A percentile compares a stretch with the other conserved stretches of the same genome.
phyloP scores from a whole-genome alignment of 2,888 invertebrate species.

The Oscheius sp. region DNA sequence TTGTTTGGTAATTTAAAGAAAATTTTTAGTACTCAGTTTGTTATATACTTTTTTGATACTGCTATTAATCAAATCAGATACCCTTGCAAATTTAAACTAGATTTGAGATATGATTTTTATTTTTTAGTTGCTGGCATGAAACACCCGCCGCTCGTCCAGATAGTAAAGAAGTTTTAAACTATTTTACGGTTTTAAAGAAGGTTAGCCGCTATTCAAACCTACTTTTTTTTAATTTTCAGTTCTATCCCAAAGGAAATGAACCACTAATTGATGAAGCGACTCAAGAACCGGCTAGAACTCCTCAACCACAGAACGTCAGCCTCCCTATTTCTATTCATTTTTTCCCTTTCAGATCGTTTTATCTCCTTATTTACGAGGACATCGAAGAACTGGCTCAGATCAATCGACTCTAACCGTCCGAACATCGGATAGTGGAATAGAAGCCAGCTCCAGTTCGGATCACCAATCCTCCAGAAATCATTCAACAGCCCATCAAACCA shows the following conservation, averaged over 20 bases:
- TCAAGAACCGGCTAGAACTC: conserved; percentile 39
- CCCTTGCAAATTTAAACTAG: no score
- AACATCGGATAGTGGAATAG: neutral
- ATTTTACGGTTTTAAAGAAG: conserved; percentile 42
- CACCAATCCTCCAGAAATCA: neutral
- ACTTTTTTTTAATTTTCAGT: conserved; percentile 33
- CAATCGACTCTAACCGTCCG: conserved; percentile 12
- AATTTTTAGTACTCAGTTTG: neutral
- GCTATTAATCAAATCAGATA: no score
- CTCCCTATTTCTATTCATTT: neutral
- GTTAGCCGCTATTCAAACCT: conserved; percentile 18
- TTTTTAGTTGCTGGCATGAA: conserved; percentile 56
- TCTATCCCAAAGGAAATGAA: conserved; percentile 49
- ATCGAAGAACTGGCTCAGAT: conserved; percentile 25
- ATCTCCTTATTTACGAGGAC: conserved; percentile 3
- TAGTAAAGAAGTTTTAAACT: conserved; percentile 43
- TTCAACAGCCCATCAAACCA: neutral
- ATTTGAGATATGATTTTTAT: no score
- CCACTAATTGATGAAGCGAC: conserved; percentile 51
- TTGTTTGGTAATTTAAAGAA: neutral
- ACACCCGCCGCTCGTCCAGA: conserved; percentile 52
- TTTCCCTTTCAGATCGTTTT: neutral
- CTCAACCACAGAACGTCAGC: conserved; percentile 33
- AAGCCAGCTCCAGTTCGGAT: neutral
- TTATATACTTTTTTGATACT: no score